Conservation (phyloP, 2,797 vertebrate species). For the Cygnus olor region DNA sequence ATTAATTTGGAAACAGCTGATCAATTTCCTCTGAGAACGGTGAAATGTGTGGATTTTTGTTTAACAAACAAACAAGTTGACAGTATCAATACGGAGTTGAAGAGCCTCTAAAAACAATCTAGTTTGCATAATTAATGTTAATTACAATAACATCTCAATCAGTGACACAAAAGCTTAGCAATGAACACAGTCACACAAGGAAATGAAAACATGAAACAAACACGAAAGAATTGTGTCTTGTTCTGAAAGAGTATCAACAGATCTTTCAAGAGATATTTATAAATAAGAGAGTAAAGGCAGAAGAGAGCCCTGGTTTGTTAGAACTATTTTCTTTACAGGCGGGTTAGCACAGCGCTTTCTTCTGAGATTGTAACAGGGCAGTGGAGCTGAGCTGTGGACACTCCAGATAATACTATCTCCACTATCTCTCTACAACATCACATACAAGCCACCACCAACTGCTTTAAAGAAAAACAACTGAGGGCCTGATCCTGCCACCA, state of each 20-base stretch:
- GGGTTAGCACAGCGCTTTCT: not conserved
- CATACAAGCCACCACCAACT: slow-evolving; percentile 25
- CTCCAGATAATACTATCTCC: slow-evolving; percentile 42
- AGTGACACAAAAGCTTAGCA: slow-evolving; percentile 66
- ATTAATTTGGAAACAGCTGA: not conserved
- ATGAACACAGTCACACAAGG: slow-evolving; percentile 64
- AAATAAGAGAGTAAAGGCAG: slow-evolving; percentile 16
- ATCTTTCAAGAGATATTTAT: slow-evolving; percentile 44
- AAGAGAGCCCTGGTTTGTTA: slow-evolving; percentile 17
- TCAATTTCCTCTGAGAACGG: not conserved
- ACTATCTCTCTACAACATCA: slow-evolving; percentile 55
- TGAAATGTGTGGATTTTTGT: slow-evolving; percentile 27
- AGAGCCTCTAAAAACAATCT: slow-evolving; percentile 67
- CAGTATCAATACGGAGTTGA: slow-evolving; percentile 43
- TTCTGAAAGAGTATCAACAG: slow-evolving; percentile 51
- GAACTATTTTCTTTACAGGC: slow-evolving; percentile 13
- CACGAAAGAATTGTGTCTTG: slow-evolving; percentile 13
- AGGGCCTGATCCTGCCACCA: not conserved
- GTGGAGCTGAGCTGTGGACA: slow-evolving; percentile 27
- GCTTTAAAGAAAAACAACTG: slow-evolving; percentile 31
- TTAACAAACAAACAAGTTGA: slow-evolving; percentile 67
- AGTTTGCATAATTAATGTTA: slow-evolving; percentile 71
- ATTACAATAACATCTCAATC: slow-evolving; percentile 70
- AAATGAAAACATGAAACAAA: slow-evolving; percentile 66
- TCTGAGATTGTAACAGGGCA: slow-evolving; percentile 20